Evolutionary conservation across 2,888 invertebrate species (phyloP), one percentile per base, ranked within the genome.

Genomic region (Cylindroiulus punctatus): DNA sequence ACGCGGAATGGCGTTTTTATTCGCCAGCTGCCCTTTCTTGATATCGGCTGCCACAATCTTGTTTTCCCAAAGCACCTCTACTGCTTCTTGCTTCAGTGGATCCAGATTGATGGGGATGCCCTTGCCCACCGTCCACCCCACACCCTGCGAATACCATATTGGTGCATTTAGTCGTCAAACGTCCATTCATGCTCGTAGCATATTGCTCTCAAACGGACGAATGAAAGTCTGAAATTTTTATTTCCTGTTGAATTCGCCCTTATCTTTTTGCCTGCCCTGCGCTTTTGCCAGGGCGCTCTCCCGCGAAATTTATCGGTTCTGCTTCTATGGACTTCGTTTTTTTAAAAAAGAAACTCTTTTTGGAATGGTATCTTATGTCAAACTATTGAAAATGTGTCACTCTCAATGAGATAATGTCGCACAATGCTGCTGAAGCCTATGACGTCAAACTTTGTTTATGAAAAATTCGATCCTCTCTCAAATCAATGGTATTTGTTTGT

Each of bases 231-330:
- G 17, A n/a, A 52, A 52, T n/a, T 52, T 19, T 52, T 52, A 52
- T 52, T 52, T 52, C 52, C 52, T 52, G 52, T 19, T 52, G 52
- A n/a, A 52, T 52, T 52, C n/a, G 1, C 19, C 52, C 10, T 52
- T 52, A n/a, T 52, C 52, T 52, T 52, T 52, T n/a, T 52, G 52
- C 52, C n/a, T 52, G 52, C 52, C 52, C 19, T n/a, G 52, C n/a
- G 52, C n/a, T n/a, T 52, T n/a, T 52, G 52, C n/a, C 52, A n/a
- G n/a, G n/a, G n/a, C n/a, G 47, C 47, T 47, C 47, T 47, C 47
- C 14, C 14, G 47, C 47, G 52, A 52, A 52, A 52, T 52, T 52
- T 52, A 52, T 52, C 52, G 52, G 52, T 52, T 52, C 52, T 52
- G 52, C 52, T 52, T 52, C 52, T n/a, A n/a, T n/a, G n/a, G n/a